A percentile compares a stretch with the other conserved stretches of the same genome.
phyloP scores from a whole-genome alignment of 2,888 invertebrate species.

The Ephialtes manifestator region DNA sequence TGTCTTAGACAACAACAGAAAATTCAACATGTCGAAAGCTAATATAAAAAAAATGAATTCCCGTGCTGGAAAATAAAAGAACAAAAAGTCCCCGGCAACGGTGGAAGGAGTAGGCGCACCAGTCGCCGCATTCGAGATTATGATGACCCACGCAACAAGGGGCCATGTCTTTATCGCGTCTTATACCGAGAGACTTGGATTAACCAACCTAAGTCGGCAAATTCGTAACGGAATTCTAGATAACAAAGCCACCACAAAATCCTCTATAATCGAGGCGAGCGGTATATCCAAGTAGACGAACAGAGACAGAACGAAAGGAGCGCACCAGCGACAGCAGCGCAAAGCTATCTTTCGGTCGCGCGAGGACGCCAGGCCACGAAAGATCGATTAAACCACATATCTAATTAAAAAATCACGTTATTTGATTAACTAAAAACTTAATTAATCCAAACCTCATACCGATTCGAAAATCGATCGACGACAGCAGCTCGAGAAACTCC shows the following conservation, averaged over 20 bases:
- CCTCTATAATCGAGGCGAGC: background rate
- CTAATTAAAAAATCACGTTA: too few species aligned
- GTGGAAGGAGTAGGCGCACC: slow-evolving; percentile 30
- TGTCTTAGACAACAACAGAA: too few species aligned
- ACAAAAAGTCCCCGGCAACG: background rate
- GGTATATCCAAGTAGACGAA: background rate
- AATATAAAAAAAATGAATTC: background rate
- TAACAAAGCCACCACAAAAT: background rate
- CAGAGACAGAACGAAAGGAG: background rate
- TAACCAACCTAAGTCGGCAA: slow-evolving; percentile 6
- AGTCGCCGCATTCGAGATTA: slow-evolving; percentile 36
- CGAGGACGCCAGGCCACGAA: slow-evolving; percentile 72
- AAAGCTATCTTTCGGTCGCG: slow-evolving; percentile 50
- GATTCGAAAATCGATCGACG: too few species aligned
- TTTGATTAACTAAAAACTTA: too few species aligned
- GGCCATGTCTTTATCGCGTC: slow-evolving; percentile 34
- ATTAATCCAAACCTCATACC: too few species aligned
- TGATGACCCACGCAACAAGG: slow-evolving; percentile 42
- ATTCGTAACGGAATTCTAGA: background rate
- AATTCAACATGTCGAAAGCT: too few species aligned
- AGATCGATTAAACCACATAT: too few species aligned
- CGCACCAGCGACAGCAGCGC: slow-evolving; percentile 27
- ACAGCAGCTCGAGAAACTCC: too few species aligned
- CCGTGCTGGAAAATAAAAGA: background rate
- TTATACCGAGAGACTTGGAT: slow-evolving; percentile 33